Base-by-base conservation (phyloP, 2,888 invertebrate species). In the Leucophenga maculata region DNA sequence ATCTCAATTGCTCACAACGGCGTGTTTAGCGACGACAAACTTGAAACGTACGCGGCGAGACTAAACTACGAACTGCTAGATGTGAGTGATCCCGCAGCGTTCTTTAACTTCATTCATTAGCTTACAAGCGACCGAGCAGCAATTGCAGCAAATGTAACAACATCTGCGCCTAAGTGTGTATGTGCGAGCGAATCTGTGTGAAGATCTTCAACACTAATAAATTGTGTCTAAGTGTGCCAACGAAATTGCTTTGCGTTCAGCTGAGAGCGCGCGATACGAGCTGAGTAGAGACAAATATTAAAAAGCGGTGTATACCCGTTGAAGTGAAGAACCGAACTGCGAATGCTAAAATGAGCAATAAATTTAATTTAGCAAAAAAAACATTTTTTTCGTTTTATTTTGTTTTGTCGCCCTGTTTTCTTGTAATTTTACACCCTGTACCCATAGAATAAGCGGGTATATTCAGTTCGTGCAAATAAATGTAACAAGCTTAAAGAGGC, bases 331-430 rank as follows among this genome's bases (percentile, higher is more conserved):
- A 82, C 77, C 77, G 73, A 73, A 73, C 74, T 44, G 46, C 20
- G 46, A 68, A 64, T 68, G 68, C 68, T 31, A 26, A 75, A 84
- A 70, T 80, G 80, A 75, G 75, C 81, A 74, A 74, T 72, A 68
- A 72, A 77, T 80, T 84, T 78, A 73, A 80, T 78, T 84, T 78
- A 67, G 76, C 73, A 72, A 65, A 62, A 69, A 65, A 60, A 68
- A 68, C 48, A 74, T 64, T 64, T n/a, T 22, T 64, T 46, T 20
- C 2, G 13, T 20, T 44, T 62, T 13, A 9, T 64, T 22, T 46
- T 48, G 31, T 54, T 39, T 11, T 6, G 39, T 39, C 11, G 39
- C 39, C 39, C 39, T 39, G 39, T 50, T 50, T 50, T 46, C 3
- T 26, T 26, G 26, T 46, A 46, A n/a, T n/a, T n/a, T n/a, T n/a